Base-by-base conservation (phyloP, 2,797 vertebrate genomes). In the Xenops minutus region DNA sequence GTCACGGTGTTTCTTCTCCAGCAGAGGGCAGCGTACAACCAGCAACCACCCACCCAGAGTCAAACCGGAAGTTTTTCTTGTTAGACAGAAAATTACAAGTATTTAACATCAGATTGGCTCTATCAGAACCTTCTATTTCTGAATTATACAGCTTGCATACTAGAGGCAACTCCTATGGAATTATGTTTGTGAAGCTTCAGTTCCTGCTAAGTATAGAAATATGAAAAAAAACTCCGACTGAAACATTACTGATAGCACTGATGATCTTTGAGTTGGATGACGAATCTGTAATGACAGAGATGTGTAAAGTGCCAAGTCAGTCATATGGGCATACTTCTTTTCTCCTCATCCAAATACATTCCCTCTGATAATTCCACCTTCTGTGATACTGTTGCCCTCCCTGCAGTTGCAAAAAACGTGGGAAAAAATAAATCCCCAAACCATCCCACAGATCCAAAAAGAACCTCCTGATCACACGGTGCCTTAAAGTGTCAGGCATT, bases 1-100 rank as follows among this genome's bases (percentile, higher is more conserved):
- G 9, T 22, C 32, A 14, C 2, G 23, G 20, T 10, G 34, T 7
- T 83, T 52, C 10, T 94, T 55, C 66, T 84, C 27, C 29, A 95
- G 97, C 64, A 98, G 98, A 97, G 97, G 97, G 97, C 96, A 97
- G 91, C n/a, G 61, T 75, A 46, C 14, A 90, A 96, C 94, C 52
- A 96, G 62, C 92, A 97, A 97, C 58, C 15, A 66, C 36, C 36
- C 51, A 23, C 1, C 21, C 67, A 51, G 16, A 12, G 1, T 11
- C 27, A 59, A 11, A 34, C 13, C 9, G 6, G 24, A 30, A 29
- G 26, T 7, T 41, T 30, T 69, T 51, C 12, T 0, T 36, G 43
- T 5, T 15, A 76, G 22, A 63, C 11, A 1, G 8, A 39, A 43
- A 51, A 61, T 23, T 6, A 17, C 3, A 15, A 0, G 12, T 12